A percentile compares a stretch with the other conserved stretches of the same genome.
Conservation (phyloP, 2,888 invertebrate genomes). For the Petrophora chlorosata region DNA sequence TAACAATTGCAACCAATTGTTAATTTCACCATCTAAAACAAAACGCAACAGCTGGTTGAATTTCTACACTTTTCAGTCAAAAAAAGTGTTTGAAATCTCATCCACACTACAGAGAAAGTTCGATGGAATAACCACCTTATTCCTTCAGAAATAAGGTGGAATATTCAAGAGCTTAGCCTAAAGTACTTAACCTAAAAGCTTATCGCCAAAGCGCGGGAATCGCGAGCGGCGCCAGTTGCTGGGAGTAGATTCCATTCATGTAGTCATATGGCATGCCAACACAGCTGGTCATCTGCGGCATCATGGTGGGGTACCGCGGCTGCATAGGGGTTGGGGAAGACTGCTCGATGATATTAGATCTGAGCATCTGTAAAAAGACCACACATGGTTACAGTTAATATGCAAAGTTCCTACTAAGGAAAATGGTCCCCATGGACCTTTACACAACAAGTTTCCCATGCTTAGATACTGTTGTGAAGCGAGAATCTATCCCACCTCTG, state of each 20-base stretch:
- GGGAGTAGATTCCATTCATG: no score
- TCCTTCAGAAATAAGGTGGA: slow-evolving; percentile 16
- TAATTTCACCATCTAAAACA: not conserved
- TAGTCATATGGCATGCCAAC: slow-evolving; percentile 57
- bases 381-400: no score
- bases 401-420: no score
- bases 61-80: slow-evolving; percentile 26
- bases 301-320: slow-evolving; percentile 48
- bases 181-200: slow-evolving; percentile 6
- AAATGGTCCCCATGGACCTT: no score
- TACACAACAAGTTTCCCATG: no score
- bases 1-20: slow-evolving; percentile 8
- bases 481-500: no score
- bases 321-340: slow-evolving; percentile 44
- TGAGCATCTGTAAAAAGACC: slow-evolving; percentile 54
- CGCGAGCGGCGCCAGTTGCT: slow-evolving; percentile 50
- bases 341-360: slow-evolving; percentile 53
- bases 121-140: slow-evolving; percentile 7
- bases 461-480: no score
- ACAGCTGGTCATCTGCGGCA: slow-evolving; percentile 51
- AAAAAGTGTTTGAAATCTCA: slow-evolving; percentile 39
- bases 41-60: not conserved
- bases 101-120: not conserved
- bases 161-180: slow-evolving; percentile 12
- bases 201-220: slow-evolving; percentile 54